Evolutionary conservation across 2,113 vertebrate species (phyloP), one percentile per base, ranked within the genome.

Genomic region (Chionodraco myersi): DNA sequence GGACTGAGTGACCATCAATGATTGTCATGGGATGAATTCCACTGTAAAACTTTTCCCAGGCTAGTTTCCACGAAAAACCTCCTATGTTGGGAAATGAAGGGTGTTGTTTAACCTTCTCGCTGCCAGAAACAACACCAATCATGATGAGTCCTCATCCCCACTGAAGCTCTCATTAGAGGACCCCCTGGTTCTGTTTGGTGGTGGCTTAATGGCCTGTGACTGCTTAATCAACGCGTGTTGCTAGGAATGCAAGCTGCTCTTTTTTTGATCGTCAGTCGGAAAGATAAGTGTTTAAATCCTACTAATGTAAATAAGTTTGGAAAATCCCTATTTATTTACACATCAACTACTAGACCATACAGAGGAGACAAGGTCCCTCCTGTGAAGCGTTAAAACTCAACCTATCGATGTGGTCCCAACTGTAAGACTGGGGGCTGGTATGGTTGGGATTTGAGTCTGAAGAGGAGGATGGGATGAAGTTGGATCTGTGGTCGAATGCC

Each of bases 171-270:
- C 67, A 68, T 79, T 69, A 52, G 36, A 48, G 10, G 44, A 53
- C 45, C 82, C 75, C 57, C 61, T 1, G 0, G 58, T 36, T 75
- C 15, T 87, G 77, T 83, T 90, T 91, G 76, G 18, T 52, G 67
- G 63, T 79, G 59, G 67, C 67, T 87, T 77, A 93, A 91, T 89
- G 85, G 51, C 26, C 86, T 83, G 86, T 78, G 85, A 81, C 84
- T 75, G 82, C 83, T 73, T 80, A 88, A 85, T 91, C 79, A 82
- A 47, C 36, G 2, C 36, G 67, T 41, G 51, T 34, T 79, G 68
- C 45, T 18, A 7, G 41, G 65, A 74, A 72, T 48, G 15, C 58
- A 71, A 73, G 4, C 5, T 41, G 34, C 71, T 34, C 26, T 41
- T 76, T 77, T 73, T 61, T 45, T 71, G 13, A 30, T 63, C 6